phyloP scores from a whole-genome alignment of 2,797 vertebrate genomes.

The Notoglanidium macrostoma region DNA sequence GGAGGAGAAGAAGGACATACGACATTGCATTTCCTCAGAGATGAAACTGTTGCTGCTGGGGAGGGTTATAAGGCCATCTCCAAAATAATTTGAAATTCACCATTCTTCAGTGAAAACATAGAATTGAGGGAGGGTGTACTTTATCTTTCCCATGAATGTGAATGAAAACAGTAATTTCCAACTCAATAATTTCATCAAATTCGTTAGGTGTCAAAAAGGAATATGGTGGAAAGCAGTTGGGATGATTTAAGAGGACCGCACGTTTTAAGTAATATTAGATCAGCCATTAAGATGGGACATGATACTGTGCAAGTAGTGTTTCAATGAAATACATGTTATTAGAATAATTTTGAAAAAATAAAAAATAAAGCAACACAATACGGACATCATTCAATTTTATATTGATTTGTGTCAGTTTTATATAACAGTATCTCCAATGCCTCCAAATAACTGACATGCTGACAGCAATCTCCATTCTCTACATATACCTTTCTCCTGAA shows the following conservation, averaged over 20 bases:
- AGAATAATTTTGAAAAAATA: not conserved
- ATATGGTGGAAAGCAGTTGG: not conserved
- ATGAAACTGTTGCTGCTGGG: not conserved
- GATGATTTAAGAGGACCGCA: not conserved
- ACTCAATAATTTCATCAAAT: not conserved
- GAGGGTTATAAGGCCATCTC: not conserved
- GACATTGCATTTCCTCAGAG: not conserved
- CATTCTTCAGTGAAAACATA: not conserved
- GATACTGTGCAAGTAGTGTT: not conserved
- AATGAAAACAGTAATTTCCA: not conserved
- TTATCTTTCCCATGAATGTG: not conserved
- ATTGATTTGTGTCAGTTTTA: not conserved
- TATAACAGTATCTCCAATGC: not conserved
- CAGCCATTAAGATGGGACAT: not conserved
- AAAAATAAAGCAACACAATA: not conserved
- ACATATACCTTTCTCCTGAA: not conserved
- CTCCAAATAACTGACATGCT: not conserved
- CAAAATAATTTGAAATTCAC: not conserved
- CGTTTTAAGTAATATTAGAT: not conserved
- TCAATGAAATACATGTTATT: not conserved
- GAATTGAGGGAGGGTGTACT: not conserved
- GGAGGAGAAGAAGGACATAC: no score
- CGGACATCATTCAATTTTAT: not conserved
- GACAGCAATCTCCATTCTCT: not conserved
- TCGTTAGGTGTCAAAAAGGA: not conserved